Evolutionary conservation across 64 coral and sea anemone species (phyloP).

Genomic region (Porites lutea): DNA sequence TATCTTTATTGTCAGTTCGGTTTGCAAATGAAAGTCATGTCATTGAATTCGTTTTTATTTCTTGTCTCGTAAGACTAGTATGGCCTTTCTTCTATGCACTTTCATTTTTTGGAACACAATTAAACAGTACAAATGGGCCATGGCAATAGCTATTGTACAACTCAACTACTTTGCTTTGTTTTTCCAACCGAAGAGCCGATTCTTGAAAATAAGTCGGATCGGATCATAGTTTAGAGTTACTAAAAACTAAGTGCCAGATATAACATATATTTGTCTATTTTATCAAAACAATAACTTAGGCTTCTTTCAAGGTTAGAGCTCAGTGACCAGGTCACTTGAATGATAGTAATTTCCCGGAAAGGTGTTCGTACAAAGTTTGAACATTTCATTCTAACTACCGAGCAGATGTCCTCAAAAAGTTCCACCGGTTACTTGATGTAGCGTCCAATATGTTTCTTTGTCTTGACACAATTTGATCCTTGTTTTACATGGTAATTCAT

Average conservation of each 20-base stretch:
- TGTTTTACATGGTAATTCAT: too few relatives aligned
- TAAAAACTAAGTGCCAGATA: not conserved
- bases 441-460: too few relatives aligned
- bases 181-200: not conserved
- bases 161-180: not conserved
- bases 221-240: conserved; percentile 28
- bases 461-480: too few relatives aligned
- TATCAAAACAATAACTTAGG: not conserved
- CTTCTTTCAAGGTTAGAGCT: too few relatives aligned
- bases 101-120: too few relatives aligned
- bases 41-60: not conserved
- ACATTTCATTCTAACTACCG: too few relatives aligned
- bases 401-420: too few relatives aligned
- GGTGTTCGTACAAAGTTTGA: too few relatives aligned
- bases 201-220: conserved; percentile 28
- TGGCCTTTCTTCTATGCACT: not conserved
- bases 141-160: not conserved
- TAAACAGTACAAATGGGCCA: not conserved
- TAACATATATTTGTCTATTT: not conserved
- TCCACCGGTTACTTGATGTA: too few relatives aligned
- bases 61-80: not conserved
- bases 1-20: not conserved
- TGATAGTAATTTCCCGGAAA: too few relatives aligned
- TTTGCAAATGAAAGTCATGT: not conserved
- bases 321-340: too few relatives aligned